Evolutionary conservation across 2,113 vertebrate species (phyloP), one percentile per base, ranked within the genome.

Genomic region (Empidonax alnorum): DNA sequence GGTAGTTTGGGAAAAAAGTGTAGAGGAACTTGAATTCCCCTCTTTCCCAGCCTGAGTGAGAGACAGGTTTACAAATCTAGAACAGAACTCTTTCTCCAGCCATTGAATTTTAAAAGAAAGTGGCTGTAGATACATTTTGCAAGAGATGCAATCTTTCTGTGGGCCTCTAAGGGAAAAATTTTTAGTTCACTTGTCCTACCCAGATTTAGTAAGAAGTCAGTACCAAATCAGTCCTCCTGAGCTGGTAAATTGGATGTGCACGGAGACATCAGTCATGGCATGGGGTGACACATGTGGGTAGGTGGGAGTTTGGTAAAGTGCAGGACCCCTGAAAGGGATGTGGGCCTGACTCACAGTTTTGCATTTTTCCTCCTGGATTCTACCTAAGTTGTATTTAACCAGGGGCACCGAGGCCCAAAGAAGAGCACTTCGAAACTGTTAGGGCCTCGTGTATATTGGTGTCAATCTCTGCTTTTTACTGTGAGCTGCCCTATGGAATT

Each of bases 281-380:
- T 2, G 31, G 37, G 42, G 28, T 49, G 78, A 27, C 30, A n/a
- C 12, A 2, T 0, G 1, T 2, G 35, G 33, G 20, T 12, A 19
- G 41, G n/a, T 74, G 50, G 20, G 37, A 19, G 20, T 49, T 21
- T 42, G 61, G 14, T 75, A 2, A 22, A 11, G 31, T 21, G 1
- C 33, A 39, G 68, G 22, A 58, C 17, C 4, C 33, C 50, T 39
- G 56, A 11, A 19, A 47, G 33, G n/a, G 7, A 2, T 25, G 58
- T 42, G 27, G 33, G 6, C 33, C 56, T 42, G 37, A 22, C 42
- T 62, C 37, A 10, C 42, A 12, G 9, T 28, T 94, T 28, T 58
- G 25, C 10, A 9, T 37, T 72, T 65, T 87, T 56, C n/a, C 74
- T 65, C 61, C 2, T 6, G n/a, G 42, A 20, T 46, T 77, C 79